Conservation (phyloP, 2,113 vertebrate genomes). For the Hemiscyllium ocellatum region DNA sequence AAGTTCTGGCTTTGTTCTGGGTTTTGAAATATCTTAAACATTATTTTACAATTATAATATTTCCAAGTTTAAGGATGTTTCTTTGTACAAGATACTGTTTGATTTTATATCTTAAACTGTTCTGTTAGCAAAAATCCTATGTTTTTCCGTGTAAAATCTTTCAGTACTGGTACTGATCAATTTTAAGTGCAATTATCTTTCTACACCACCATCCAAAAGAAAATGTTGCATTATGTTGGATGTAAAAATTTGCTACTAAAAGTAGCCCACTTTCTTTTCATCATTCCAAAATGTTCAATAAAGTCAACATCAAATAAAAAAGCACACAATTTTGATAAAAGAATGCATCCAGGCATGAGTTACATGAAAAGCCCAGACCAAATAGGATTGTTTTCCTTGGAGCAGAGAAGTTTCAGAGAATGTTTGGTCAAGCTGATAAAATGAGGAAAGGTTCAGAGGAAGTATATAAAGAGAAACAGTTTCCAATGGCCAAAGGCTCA, state of each 20-base stretch:
- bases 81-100: background rate
- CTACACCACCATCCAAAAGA: background rate
- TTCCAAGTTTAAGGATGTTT: background rate
- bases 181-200: background rate
- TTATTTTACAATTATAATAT: background rate
- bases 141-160: background rate
- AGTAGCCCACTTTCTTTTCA: background rate
- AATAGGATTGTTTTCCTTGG: no score
- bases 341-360: background rate
- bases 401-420: background rate
- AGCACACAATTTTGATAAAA: background rate
- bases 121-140: background rate
- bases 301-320: background rate
- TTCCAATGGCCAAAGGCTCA: background rate
- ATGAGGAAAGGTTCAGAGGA: background rate
- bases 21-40: slow-evolving; percentile 2
- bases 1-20: slow-evolving; percentile 27
- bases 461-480: background rate
- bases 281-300: background rate
- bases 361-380: background rate
- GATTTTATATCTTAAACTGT: background rate
- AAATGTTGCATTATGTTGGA: background rate
- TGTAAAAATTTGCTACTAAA: background rate
- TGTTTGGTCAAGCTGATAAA: background rate
- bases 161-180: background rate